phyloP scores from a whole-genome alignment of 1,140 invertebrate species.

The Lycorma delicatula region DNA sequence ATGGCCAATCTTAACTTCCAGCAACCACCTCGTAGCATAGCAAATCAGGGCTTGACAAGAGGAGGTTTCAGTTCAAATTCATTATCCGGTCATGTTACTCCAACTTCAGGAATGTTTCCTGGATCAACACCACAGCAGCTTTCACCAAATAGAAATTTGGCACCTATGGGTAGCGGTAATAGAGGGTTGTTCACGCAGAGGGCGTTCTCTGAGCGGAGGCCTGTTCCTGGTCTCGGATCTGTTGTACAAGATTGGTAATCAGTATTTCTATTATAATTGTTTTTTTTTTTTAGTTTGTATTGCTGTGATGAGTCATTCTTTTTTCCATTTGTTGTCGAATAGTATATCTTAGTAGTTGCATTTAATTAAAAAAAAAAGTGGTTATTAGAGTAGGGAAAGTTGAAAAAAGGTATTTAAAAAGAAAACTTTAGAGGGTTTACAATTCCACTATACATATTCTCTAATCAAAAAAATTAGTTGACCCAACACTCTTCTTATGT shows the following conservation, averaged over 20 bases:
- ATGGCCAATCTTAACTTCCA: constrained; percentile 79
- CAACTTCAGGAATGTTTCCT: constrained; percentile 53
- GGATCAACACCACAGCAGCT: constrained; percentile 48
- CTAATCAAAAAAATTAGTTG: too few relatives aligned
- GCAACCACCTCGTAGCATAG: constrained; percentile 45
- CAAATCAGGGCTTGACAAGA: constrained; percentile 47
- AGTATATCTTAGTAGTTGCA: too few relatives aligned
- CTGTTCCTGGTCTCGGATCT: constrained; percentile 57
- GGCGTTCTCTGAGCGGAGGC: constrained; percentile 64
- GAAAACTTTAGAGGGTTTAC: too few relatives aligned
- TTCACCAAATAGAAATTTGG: constrained; percentile 48
- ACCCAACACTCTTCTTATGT: too few relatives aligned
- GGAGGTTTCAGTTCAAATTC: constrained; percentile 49
- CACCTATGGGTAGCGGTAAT: constrained; percentile 42
- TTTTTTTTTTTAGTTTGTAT: too few relatives aligned
- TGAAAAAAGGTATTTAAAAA: too few relatives aligned
- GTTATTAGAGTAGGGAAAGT: too few relatives aligned
- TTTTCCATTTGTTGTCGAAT: too few relatives aligned
- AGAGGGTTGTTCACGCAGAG: constrained; percentile 62
- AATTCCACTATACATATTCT: too few relatives aligned
- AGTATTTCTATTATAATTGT: too few relatives aligned
- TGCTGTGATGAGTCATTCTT: too few relatives aligned
- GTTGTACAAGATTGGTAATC: constrained; percentile 29
- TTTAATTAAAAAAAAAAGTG: too few relatives aligned
- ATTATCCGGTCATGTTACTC: constrained; percentile 60